Percentiles rank a stretch among this genome's conserved stretches.
phyloP scores from a whole-genome alignment of 2,113 vertebrate species.

The Lepisosteus oculatus region DNA sequence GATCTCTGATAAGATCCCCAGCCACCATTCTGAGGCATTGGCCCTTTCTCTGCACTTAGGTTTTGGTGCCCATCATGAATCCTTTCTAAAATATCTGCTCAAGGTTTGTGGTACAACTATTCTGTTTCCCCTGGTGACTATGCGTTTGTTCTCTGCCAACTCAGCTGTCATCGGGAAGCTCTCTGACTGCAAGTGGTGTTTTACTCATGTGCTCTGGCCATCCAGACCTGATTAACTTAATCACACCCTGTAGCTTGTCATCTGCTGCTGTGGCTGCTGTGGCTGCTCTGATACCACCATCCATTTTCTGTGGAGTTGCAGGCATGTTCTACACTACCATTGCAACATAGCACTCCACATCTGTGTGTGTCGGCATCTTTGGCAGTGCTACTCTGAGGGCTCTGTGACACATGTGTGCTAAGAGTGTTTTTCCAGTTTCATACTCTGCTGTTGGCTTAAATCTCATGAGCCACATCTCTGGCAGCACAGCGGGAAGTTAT shows the following conservation, averaged over 20 bases:
- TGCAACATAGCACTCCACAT: neutral
- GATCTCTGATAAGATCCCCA: constrained; percentile 8
- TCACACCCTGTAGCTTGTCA: neutral
- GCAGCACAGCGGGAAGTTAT: neutral
- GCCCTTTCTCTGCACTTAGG: constrained; percentile 7
- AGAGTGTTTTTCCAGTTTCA: neutral
- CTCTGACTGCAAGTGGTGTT: neutral
- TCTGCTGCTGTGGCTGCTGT: constrained; percentile 7
- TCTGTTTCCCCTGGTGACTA: neutral
- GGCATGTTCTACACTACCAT: constrained; percentile 8
- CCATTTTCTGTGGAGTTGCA: constrained; percentile 2
- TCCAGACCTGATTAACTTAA: constrained; percentile 10
- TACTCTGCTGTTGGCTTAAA: constrained; percentile 2
- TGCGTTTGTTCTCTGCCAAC: neutral
- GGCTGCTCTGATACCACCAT: neutral
- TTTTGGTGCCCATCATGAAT: constrained; percentile 20
- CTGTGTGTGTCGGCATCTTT: neutral
- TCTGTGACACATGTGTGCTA: neutral
- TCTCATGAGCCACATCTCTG: constrained; percentile 3
- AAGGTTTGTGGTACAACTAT: constrained; percentile 3
- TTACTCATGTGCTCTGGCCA: constrained; percentile 19
- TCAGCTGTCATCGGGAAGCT: neutral
- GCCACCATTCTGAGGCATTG: constrained; percentile 20
- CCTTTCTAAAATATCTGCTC: constrained; percentile 7
- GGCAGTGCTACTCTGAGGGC: neutral